Evolutionary conservation across 2,888 invertebrate species (phyloP).

Genomic region (Caenorhabditis zanzibari): DNA sequence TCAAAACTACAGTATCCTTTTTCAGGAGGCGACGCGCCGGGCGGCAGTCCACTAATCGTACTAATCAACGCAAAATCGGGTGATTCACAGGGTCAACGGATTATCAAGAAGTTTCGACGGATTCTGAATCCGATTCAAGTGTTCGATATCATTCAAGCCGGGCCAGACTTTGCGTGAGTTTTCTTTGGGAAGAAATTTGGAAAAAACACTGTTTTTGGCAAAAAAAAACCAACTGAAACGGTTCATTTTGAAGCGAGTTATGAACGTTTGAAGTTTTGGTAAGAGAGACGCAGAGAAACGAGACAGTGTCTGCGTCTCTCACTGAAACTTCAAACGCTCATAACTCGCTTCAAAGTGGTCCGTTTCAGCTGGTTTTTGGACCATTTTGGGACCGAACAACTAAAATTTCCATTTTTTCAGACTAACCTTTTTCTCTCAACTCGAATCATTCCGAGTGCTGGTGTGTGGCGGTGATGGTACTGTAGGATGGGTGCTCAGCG

Average conservation of each 20-base stretch:
- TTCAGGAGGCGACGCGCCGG: constrained; percentile 84
- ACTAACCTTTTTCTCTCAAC: constrained; percentile 93
- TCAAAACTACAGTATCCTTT: constrained; percentile 8
- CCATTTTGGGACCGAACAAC: too few species aligned
- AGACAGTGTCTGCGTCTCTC: too few species aligned
- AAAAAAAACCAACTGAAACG: background rate
- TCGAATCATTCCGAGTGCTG: constrained; percentile 95
- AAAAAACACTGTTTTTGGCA: background rate
- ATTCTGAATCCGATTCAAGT: constrained; percentile 97
- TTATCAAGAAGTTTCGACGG: constrained; percentile 93
- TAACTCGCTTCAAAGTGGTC: too few species aligned
- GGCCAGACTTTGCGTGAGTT: constrained; percentile 90
- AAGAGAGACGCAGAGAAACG: too few species aligned
- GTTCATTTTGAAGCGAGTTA: too few species aligned
- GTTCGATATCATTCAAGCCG: constrained; percentile 94
- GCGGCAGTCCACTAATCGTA: constrained; percentile 89
- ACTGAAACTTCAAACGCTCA: too few species aligned
- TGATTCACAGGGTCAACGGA: constrained; percentile 97
- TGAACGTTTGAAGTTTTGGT: too few species aligned
- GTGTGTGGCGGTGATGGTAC: constrained; percentile 98
- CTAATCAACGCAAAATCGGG: constrained; percentile 98
- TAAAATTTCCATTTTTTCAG: too few species aligned
- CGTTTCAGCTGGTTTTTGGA: too few species aligned
- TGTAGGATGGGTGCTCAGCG: constrained; percentile 97
- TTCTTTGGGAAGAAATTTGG: background rate